A percentile compares a stretch with the other conserved stretches of the same genome.
Conservation (phyloP, 2,113 vertebrate species). For the Carassius auratus region DNA sequence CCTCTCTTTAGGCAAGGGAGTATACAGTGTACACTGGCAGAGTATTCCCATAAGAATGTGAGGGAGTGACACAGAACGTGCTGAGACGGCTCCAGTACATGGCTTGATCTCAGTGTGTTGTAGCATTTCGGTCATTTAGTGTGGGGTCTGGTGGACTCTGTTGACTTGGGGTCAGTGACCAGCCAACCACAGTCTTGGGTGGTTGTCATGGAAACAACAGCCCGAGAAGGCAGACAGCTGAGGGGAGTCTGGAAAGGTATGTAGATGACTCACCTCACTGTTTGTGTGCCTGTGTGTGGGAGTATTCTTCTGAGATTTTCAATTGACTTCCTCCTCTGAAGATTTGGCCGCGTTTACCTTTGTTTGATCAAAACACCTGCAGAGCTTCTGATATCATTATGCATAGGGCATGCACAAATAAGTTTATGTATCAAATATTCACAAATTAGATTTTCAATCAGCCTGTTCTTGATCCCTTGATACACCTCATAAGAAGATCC, state of each 20-base stretch:
- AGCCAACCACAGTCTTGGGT: slow-evolving; percentile 44
- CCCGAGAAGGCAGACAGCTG: slow-evolving; percentile 37
- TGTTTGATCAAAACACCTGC: slow-evolving; percentile 34
- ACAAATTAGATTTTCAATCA: slow-evolving; percentile 10
- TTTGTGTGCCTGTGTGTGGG: slow-evolving; percentile 20
- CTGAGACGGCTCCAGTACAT: background rate
- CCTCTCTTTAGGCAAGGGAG: background rate
- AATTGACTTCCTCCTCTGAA: slow-evolving; percentile 46
- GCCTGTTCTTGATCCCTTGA: background rate
- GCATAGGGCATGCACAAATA: background rate
- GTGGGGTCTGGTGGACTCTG: slow-evolving; percentile 10
- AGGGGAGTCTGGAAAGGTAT: slow-evolving; percentile 50
- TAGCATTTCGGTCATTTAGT: background rate
- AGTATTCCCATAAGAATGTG: slow-evolving; percentile 21
- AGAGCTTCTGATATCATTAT: background rate
- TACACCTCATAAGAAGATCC: background rate
- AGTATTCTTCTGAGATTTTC: slow-evolving; percentile 47
- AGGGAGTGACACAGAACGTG: background rate
- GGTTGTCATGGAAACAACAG: slow-evolving; percentile 54
- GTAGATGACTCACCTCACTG: slow-evolving; percentile 45
- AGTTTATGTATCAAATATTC: slow-evolving; percentile 10
- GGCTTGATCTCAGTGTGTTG: background rate
- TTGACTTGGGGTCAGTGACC: slow-evolving; percentile 42
- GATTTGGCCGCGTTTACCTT: slow-evolving; percentile 33
- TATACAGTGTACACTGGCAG: background rate